These are phyloP conservation scores for Tonatia bakeri DNA, from an alignment of 2,113 vertebrate species.

Conservation along the genomic window DNA sequence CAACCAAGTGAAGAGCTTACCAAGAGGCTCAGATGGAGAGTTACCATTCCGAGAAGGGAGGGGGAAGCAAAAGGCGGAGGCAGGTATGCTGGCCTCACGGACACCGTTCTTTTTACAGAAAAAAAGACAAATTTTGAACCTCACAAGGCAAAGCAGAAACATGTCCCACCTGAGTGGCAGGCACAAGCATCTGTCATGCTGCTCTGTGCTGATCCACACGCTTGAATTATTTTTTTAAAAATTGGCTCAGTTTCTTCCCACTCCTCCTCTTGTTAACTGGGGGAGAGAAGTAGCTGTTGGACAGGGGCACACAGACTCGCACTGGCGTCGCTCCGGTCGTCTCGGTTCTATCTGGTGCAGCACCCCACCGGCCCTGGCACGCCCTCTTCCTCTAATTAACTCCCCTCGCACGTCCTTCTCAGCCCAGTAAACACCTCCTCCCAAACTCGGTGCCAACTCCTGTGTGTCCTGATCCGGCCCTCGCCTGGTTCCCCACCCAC, in stretches of 20 bases:
- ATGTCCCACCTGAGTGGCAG: too few species aligned
- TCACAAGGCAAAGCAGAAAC: too few species aligned
- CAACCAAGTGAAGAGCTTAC: neutral
- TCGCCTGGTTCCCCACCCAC: rapidly evolving
- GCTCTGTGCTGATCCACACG: neutral
- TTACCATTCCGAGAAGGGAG: neutral
- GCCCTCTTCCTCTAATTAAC: neutral
- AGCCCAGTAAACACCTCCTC: neutral
- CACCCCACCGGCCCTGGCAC: neutral
- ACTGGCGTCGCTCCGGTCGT: too few species aligned
- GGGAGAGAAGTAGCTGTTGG: neutral
- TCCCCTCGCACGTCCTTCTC: neutral
- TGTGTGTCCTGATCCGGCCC: rapidly evolving
- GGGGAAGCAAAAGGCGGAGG: neutral
- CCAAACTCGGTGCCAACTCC: neutral
- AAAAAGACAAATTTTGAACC: neutral
- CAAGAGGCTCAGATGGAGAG: neutral
- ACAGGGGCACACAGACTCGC: neutral
- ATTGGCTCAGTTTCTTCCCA: neutral
- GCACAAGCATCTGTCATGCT: rapidly evolving
- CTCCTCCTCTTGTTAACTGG: neutral
- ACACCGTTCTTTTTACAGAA: neutral
- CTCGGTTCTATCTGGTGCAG: neutral
- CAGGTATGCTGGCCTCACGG: neutral
- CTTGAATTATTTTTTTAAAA: neutral